Evolutionary conservation across 2,113 vertebrate species (phyloP).

Genomic region (Rana temporaria): DNA sequence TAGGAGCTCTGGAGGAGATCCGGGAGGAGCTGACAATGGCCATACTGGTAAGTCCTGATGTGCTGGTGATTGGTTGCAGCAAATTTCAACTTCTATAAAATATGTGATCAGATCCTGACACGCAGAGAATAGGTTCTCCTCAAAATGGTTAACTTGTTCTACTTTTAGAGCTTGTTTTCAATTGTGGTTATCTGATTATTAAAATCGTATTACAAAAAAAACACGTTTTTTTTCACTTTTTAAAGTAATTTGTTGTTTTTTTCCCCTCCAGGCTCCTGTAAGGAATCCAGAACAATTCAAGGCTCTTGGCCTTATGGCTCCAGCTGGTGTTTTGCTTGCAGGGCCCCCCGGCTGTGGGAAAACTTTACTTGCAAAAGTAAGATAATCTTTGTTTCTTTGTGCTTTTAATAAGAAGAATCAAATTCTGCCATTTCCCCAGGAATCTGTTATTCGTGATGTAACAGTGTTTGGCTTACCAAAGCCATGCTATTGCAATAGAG

Average conservation of each 20-base stretch:
- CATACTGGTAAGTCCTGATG: conserved; percentile 82
- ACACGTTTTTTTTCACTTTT: no score
- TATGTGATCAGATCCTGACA: no score
- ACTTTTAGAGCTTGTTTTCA: no score
- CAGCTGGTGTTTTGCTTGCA: conserved; percentile 91
- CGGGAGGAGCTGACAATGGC: conserved; percentile 96
- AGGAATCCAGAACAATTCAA: conserved; percentile 86
- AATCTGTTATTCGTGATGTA: no score
- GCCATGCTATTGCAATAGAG: no score
- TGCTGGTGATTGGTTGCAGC: no score
- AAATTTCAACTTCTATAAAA: no score
- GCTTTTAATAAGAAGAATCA: neutral
- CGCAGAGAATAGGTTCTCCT: no score
- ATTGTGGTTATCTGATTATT: no score
- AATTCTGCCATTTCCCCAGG: neutral
- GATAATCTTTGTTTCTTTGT: neutral
- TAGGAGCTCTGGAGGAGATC: conserved; percentile 90
- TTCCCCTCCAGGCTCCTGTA: conserved; percentile 84
- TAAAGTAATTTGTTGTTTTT: neutral
- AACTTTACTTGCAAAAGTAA: conserved; percentile 93
- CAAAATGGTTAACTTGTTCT: no score
- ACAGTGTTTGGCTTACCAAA: no score
- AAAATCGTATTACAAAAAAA: no score
- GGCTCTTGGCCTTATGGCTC: conserved; percentile 85
- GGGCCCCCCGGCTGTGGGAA: conserved; percentile 97